phyloP scores from a whole-genome alignment of 2,113 vertebrate genomes.

The Ellobius talpinus region DNA sequence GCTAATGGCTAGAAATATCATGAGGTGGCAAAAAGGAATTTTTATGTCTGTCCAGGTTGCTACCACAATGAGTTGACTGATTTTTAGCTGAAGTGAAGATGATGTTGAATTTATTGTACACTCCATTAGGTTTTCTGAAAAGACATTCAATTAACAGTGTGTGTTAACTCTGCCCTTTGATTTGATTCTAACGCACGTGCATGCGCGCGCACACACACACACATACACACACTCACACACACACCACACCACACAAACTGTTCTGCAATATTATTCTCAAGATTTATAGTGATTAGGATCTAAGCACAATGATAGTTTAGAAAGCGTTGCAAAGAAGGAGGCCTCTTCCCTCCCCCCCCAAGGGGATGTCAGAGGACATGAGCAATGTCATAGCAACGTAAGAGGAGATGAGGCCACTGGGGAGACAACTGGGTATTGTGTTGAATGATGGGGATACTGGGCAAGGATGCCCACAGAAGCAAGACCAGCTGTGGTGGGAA shows the following conservation, averaged over 20 bases:
- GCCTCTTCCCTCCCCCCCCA: neutral
- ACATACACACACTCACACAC: neutral
- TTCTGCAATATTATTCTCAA: neutral
- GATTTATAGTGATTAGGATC: slow-evolving; percentile 17
- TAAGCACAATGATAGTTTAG: neutral
- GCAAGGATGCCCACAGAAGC: neutral
- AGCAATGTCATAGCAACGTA: neutral
- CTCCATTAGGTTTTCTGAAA: slow-evolving; percentile 46
- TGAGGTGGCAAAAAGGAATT: slow-evolving; percentile 73
- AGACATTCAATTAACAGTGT: slow-evolving; percentile 62
- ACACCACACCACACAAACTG: neutral
- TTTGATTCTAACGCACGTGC: slow-evolving; percentile 49
- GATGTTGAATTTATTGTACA: slow-evolving; percentile 50
- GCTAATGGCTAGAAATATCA: slow-evolving; percentile 72
- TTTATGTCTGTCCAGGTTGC: slow-evolving; percentile 62
- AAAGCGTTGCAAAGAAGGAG: neutral
- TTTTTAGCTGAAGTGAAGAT: slow-evolving; percentile 58
- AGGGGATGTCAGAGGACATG: neutral
- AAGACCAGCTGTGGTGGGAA: neutral
- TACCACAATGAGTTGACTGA: slow-evolving; percentile 65
- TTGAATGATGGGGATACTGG: neutral
- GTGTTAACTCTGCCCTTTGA: slow-evolving; percentile 53
- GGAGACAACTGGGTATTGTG: neutral
- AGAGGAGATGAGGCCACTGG: neutral
- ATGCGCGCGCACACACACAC: neutral